Evolutionary conservation across 2,888 invertebrate species (phyloP), one percentile per base, ranked within the genome.

Genomic region (Dryobota labecula): DNA sequence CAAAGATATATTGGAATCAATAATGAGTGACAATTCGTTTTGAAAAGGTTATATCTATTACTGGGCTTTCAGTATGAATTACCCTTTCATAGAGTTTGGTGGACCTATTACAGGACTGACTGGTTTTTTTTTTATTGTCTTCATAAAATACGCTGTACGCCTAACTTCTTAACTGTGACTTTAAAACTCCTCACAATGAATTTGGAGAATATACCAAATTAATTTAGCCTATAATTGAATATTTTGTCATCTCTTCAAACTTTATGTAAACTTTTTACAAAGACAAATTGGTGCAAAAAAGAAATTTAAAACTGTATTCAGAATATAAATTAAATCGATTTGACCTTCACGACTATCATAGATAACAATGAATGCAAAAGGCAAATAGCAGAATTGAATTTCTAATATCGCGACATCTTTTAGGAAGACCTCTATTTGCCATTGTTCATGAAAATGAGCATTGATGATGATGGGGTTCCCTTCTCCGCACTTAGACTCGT

Each of bases 331-430:
- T 2, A 57, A 15, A 38, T 38, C 15, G 36, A 9, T 38, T 9
- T 36, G 36, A 49, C 62, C 49, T 45, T 15, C 18, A 27, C 13
- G 13, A 15, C n/a, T 58, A 45, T 13, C 30, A 24, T 18, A n/a
- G n/a, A n/a, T n/a, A 13, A 24, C 15, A 27, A 24, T 58, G 7
- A 53, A 60, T 38, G n/a, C 18, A 41, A 47, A 47, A 43, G 4
- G 49, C 61, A 11, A 33, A 43, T 41, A 18, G 13, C 13, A 54
- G 33, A 41, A 45, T 47, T 53, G 24, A 9, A 41, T 65, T 73
- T 56, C 27, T 45, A n/a, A 73, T 70, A 53, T 38, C 30, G 15
- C 8, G 13, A 49, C 66, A n/a, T 67, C 27, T n/a, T 62, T 18
- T 30, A 15, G 18, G 0, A 49, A 49, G 18, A 38, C 7, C 11